Evolutionary conservation across 1,140 invertebrate genomes (phyloP), one percentile per base, ranked within the genome.

Genomic region (Chymomyza costata): DNA sequence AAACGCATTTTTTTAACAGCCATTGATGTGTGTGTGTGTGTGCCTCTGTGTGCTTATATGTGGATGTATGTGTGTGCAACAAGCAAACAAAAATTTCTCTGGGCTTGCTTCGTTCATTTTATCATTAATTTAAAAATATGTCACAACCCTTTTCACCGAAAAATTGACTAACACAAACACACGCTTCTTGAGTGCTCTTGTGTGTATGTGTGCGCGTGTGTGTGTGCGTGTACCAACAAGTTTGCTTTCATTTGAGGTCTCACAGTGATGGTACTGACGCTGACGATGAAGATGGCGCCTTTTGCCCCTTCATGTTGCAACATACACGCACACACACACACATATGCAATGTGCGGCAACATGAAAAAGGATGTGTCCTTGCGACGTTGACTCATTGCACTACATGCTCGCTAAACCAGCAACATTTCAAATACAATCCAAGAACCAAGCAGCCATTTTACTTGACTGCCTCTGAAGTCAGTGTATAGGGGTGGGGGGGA

Each of bases 101-200:
- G 16, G 31, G 18, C 47, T 35, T n/a, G n/a, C n/a, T 51, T 61
- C 43, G 35, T 66, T 74, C 46, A 61, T 58, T 62, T 76, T 76
- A 43, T 76, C 70, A 76, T 76, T 76, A 76, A 69, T 76, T 66
- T 76, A 69, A 66, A 69, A 63, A 76, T 69, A 65, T 69, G 61
- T 62, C 65, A 49, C 63, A 66, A 76, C 71, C 70, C 71, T 76
- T 76, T 69, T 69, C 70, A 66, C 70, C 69, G 70, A 61, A 76
- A 76, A 65, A 74, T 64, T 54, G 58, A 32, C 32, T 13, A 45
- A 65, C 49, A 65, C 18, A 38, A 32, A 17, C 52, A 49, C 21
- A 34, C 30, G 21, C 31, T 38, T 11, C 25, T 18, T 28, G 10
- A 37, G 19, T 18, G 14, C 2, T 15, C 17, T 32, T 32, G 7